Evolutionary conservation across 2,888 invertebrate species (phyloP), one percentile per base, ranked within the genome.

Genomic region (Cheilosia soror): DNA sequence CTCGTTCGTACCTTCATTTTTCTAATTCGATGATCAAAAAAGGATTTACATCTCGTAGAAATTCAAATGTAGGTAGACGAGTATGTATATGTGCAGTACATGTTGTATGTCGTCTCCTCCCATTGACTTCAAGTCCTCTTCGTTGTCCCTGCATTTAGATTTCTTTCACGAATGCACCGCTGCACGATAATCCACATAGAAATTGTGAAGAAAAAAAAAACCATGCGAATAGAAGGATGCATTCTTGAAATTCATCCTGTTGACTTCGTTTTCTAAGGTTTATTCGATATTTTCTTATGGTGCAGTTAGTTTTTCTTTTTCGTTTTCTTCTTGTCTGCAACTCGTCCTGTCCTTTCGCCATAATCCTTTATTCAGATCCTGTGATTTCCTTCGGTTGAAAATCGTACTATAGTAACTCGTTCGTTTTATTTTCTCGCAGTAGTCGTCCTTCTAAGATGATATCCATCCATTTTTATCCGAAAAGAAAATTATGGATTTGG

Each of bases 401-500:
- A 72, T 65, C 73, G 57, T 42, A 73, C 9, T 33, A 33, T 66
- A 76, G 66, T 66, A 40, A 76, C 66, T 66, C 25, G 27, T 57
- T 57, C 27, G 44, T 37, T 11, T 55, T 53, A 27, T 29, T 62
- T 58, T 29, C 31, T 33, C 9, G 13, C 47, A 15, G 4, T 60
- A 15, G 4, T 60, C 42, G 20, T 40, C 44, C 15, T 37, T 75
- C 62, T 9, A 5, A 49, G 44, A 78, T 78, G 77, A 68, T 78
- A 83, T 78, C 68, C 66, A 73, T 73, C 44, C 78, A 62, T 78
- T 78, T 73, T 78, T 68, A 78, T 83, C 72, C 73, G 47, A 78
- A 78, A 73, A 73, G 83, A 78, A 83, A 83, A 78, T 83, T 83
- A 83, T 83, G 83, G 83, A 83, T 83, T 83, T 83, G 62, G 68